These are phyloP conservation scores for Choreutis nemorana DNA, from an alignment of 2,888 invertebrate genomes.

Conservation along the genomic window DNA sequence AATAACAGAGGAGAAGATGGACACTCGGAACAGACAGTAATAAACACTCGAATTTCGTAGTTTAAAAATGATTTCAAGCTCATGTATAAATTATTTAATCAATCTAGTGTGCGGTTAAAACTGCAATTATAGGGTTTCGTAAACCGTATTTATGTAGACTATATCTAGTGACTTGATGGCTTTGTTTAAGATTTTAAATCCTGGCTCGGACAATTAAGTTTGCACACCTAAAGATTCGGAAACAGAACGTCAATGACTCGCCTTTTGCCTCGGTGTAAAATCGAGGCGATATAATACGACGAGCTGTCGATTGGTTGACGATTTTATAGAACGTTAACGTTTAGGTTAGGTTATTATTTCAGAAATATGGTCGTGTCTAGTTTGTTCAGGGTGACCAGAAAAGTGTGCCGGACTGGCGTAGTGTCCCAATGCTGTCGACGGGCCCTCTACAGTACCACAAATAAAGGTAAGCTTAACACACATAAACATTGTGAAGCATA, in stretches of 20 bases:
- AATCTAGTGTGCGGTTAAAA: too few species aligned
- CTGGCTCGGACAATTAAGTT: slow-evolving; percentile 1
- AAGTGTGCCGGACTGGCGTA: slow-evolving; percentile 14
- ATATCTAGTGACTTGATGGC: too few species aligned
- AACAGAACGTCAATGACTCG: neutral
- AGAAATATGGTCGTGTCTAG: slow-evolving; percentile 24
- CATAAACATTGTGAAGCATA: too few species aligned
- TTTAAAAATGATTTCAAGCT: too few species aligned
- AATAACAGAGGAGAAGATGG: too few species aligned
- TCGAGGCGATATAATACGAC: neutral
- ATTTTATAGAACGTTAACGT: slow-evolving; percentile 1
- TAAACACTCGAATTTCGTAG: too few species aligned
- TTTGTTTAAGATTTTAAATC: neutral
- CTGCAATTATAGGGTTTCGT: too few species aligned
- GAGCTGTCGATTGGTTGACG: slow-evolving; percentile 2
- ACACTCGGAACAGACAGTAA: too few species aligned
- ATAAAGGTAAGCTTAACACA: slow-evolving; percentile 30
- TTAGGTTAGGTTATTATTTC: neutral
- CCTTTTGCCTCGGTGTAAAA: neutral
- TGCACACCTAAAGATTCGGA: neutral
- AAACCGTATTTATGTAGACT: too few species aligned
- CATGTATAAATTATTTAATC: too few species aligned
- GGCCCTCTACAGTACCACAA: slow-evolving; percentile 28
- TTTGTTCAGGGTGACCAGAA: slow-evolving; percentile 21
- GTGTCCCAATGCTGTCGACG: slow-evolving; percentile 21